phyloP scores from a whole-genome alignment of 2,888 invertebrate genomes.

The Glyphotaelius pellucidus region DNA sequence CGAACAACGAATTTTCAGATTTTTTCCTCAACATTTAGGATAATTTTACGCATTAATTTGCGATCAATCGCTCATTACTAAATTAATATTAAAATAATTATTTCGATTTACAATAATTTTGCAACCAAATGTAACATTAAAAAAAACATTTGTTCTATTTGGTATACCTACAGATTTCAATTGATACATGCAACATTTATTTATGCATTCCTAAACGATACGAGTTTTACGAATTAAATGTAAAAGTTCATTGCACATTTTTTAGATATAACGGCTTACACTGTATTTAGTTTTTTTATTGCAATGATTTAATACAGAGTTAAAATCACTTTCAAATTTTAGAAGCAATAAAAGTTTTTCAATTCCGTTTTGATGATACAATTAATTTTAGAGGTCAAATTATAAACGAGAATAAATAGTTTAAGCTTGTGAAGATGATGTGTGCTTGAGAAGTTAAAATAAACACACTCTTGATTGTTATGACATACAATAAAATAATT shows the following conservation, averaged over 20 bases:
- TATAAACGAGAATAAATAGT: not conserved
- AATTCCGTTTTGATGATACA: not conserved
- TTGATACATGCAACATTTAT: not conserved
- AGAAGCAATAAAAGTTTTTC: not conserved
- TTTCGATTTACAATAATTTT: not conserved
- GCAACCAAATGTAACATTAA: not conserved
- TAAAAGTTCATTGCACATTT: not conserved
- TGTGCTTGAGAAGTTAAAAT: not conserved
- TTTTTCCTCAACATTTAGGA: not conserved
- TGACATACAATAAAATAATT: not conserved
- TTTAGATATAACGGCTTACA: not conserved
- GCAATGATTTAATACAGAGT: not conserved
- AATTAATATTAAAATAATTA: not conserved
- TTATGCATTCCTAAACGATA: not conserved
- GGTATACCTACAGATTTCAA: not conserved
- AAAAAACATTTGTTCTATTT: not conserved
- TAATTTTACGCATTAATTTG: not conserved
- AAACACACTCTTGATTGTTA: not conserved
- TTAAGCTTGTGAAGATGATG: not conserved
- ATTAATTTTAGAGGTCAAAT: not conserved
- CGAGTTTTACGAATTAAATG: not conserved
- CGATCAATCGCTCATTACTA: too few relatives aligned
- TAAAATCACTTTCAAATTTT: not conserved
- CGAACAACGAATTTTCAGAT: not conserved
- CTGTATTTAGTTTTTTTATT: not conserved